These are phyloP conservation scores for Episyrphus balteatus DNA, from an alignment of 1,140 invertebrate species.

Conservation along the genomic window DNA sequence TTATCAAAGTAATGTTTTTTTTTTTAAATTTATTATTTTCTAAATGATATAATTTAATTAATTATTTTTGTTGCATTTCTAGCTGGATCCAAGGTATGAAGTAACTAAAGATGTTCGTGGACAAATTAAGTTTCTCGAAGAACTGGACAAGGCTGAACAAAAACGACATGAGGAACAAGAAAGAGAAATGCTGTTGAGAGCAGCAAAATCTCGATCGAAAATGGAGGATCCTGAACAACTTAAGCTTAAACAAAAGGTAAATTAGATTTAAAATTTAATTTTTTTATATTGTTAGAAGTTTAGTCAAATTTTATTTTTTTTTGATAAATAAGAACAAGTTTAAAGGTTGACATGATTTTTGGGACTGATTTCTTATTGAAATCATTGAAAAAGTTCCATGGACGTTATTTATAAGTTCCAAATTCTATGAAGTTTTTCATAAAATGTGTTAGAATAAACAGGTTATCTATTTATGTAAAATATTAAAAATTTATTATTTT, in stretches of 20 bases:
- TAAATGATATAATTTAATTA: not conserved
- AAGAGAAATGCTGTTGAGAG: conserved; percentile 78
- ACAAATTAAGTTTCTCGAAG: conserved; percentile 92
- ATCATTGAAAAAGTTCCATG: too few relatives aligned
- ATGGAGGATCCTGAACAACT: conserved; percentile 95
- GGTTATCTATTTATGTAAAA: too few relatives aligned
- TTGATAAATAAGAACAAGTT: too few relatives aligned
- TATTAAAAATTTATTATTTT: too few relatives aligned
- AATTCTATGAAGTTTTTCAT: too few relatives aligned
- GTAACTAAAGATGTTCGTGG: conserved; percentile 81
- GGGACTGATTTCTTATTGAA: too few relatives aligned
- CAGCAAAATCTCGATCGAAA: conserved; percentile 92
- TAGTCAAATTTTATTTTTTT: not conserved
- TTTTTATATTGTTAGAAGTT: not conserved
- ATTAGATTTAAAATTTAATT: not conserved
- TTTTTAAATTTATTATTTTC: not conserved
- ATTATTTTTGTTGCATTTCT: conserved; percentile 2
- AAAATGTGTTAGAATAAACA: too few relatives aligned
- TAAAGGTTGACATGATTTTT: too few relatives aligned
- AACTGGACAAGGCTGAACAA: conserved; percentile 85
- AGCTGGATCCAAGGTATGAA: conserved; percentile 82
- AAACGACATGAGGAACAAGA: conserved; percentile 91
- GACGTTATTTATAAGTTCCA: too few relatives aligned
- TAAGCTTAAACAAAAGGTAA: conserved; percentile 90
- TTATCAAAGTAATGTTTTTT: conserved; percentile 56